Percentiles rank a stretch among this genome's conserved stretches.
These are phyloP conservation scores for Passer domesticus DNA, from an alignment of 2,113 vertebrate species.

Conservation along the genomic window DNA sequence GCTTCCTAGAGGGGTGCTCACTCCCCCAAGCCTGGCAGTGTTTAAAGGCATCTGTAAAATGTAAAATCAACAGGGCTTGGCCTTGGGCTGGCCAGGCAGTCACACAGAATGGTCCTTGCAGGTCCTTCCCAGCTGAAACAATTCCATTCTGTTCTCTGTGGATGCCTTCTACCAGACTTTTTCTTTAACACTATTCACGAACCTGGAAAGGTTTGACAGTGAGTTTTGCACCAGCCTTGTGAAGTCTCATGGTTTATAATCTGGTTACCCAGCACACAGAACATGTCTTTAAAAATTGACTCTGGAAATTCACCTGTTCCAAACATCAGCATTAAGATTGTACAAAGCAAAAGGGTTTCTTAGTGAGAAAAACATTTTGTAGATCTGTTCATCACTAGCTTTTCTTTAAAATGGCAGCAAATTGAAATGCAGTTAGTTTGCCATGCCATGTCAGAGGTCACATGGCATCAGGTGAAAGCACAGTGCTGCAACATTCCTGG, in stretches of 20 bases:
- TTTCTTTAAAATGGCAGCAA: neutral
- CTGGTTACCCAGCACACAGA: neutral
- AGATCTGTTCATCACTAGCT: neutral
- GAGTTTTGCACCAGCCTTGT: neutral
- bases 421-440: neutral
- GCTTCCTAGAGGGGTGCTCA: accelerated
- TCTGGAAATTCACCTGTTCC: neutral
- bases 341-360: neutral
- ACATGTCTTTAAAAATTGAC: neutral
- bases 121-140: neutral
- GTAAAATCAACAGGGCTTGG: no score
- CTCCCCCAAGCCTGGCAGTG: neutral
- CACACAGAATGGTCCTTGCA: no score
- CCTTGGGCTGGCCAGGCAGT: no score
- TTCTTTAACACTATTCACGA: neutral
- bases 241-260: neutral
- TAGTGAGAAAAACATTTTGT: neutral
- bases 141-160: neutral
- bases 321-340: neutral
- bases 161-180: neutral
- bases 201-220: neutral
- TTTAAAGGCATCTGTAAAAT: neutral
- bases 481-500: neutral
- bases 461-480: neutral
- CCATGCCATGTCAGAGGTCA: neutral